Evolutionary conservation across 2,797 vertebrate genomes (phyloP), one percentile per base, ranked within the genome.

Genomic region (Oryzias dopingdopingensis): DNA sequence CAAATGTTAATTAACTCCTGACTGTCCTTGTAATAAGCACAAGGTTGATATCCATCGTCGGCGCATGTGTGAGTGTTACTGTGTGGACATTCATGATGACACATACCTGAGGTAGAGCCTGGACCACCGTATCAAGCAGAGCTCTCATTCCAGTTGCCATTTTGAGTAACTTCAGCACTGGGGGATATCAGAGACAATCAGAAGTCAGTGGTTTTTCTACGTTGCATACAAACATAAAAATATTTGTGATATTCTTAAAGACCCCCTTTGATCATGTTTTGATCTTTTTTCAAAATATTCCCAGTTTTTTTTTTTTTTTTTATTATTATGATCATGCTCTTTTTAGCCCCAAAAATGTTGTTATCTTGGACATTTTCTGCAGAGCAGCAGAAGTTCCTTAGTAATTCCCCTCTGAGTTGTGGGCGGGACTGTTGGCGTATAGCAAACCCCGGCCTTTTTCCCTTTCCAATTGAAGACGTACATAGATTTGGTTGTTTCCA

Each of bases 131-230:
- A 80, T 98, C 95, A 52, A 98, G 91, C 80, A 98, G 89, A 0
- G 96, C 95, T 75, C 96, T 90, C 96, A 98, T 98, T 5, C 96
- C 96, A 0, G 96, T 98, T 50, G 96, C 96, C 90, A 92, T 92
- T 79, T 92, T 92, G 77, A 92, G 56, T 65, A 92, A 65, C 74
- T 92, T 92, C 74, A 92, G 53, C 62, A 92, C 90, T 91, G 57
- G 6, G 42, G 41, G 49, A 74, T 23, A 78, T 41, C 6, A 47
- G 4, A 71, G 2, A 44, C 22, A 29, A 46, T 44, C 1, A 73
- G 10, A 60, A 4, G 18, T 6, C 12, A n/a, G 1, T 15, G 44
- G 15, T 20, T 43, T 24, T 13, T 26, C 32, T 8, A 52, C 4
- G 24, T 49, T 53, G 18, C 17, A 4, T 41, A 6, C 0, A 8